phyloP scores from a whole-genome alignment of 1,140 invertebrate genomes.

The Trichomalopsis sarcophagae region DNA sequence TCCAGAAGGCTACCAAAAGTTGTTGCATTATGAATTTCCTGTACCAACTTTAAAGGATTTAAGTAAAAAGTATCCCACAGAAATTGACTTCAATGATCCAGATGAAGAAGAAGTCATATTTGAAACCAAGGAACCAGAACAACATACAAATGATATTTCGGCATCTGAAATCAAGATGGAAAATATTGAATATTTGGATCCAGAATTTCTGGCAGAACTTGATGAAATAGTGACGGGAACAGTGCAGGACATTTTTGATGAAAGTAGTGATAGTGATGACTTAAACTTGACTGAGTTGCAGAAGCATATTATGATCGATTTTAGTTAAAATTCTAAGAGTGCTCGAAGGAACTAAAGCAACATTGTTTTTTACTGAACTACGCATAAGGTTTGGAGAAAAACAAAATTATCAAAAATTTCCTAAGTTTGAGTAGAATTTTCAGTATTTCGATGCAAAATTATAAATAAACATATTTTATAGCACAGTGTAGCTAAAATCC shows the following conservation, averaged over 20 bases:
- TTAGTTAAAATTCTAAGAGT: conserved; percentile 43
- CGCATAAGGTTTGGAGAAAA: not conserved
- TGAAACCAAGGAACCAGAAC: conserved; percentile 17
- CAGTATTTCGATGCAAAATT: not conserved
- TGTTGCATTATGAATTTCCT: conserved; percentile 65
- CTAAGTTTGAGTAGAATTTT: not conserved
- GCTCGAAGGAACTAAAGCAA: not conserved
- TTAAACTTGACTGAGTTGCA: conserved; percentile 62
- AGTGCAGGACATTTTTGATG: conserved; percentile 71
- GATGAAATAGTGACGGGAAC: conserved; percentile 64
- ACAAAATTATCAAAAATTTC: not conserved
- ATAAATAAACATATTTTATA: not conserved
- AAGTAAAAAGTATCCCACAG: conserved; percentile 37
- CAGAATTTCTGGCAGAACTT: conserved; percentile 42
- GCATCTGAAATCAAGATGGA: conserved; percentile 37
- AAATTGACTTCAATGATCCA: conserved; percentile 41
- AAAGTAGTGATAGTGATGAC: conserved; percentile 66
- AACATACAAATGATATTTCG: not conserved
- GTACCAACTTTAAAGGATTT: conserved; percentile 58
- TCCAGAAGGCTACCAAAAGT: conserved; percentile 62
- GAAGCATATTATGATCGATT: conserved; percentile 60
- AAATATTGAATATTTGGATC: conserved; percentile 46
- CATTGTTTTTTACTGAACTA: not conserved
- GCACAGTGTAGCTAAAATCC: too few species aligned
- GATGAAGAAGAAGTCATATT: conserved; percentile 17